phyloP scores from a whole-genome alignment of 2,113 vertebrate species.

The Crotophaga sulcirostris region DNA sequence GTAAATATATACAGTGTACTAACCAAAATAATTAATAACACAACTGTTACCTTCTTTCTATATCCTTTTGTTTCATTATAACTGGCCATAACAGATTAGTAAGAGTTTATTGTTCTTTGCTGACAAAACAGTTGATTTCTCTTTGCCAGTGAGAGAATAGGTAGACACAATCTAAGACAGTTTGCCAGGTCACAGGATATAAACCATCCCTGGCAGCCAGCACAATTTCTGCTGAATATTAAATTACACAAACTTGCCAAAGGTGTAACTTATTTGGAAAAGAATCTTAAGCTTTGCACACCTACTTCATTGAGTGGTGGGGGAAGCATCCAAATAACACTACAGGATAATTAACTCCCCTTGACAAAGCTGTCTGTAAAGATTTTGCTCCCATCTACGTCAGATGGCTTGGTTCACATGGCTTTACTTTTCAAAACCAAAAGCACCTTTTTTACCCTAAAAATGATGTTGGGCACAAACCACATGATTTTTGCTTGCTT shows the following conservation, averaged over 20 bases:
- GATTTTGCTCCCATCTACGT: neutral
- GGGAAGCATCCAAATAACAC: neutral
- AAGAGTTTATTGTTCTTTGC: neutral
- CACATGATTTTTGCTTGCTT: neutral
- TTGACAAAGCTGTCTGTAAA: neutral
- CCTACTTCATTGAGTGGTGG: neutral
- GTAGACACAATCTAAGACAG: neutral
- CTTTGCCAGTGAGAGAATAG: neutral
- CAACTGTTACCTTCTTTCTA: neutral
- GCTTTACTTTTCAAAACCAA: neutral
- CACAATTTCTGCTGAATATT: neutral
- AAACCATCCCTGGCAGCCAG: neutral
- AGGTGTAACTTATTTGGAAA: neutral
- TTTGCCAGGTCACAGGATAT: neutral
- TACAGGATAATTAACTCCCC: neutral
- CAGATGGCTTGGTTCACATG: neutral
- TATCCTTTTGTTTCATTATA: neutral
- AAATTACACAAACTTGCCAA: neutral
- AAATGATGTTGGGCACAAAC: neutral
- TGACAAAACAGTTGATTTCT: neutral
- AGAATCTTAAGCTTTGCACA: neutral
- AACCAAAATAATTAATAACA: neutral
- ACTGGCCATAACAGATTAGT: neutral
- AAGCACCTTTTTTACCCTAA: neutral
- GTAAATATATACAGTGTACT: neutral